Evolutionary conservation across 2,888 invertebrate genomes (phyloP).

Genomic region (Hypsopygia costalis): DNA sequence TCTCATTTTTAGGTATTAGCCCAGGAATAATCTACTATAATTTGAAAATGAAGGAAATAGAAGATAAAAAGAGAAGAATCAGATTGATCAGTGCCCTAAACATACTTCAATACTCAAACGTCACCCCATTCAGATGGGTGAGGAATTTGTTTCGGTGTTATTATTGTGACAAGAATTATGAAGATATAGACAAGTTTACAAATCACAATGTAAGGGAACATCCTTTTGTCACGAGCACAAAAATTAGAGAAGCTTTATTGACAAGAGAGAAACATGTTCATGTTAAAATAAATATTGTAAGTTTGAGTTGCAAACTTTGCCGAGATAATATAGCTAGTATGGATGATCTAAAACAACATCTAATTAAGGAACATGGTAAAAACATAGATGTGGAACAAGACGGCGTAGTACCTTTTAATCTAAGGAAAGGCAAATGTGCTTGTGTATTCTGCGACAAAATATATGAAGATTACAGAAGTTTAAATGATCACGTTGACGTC

Average conservation of each 20-base stretch:
- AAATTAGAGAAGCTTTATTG: slow-evolving; percentile 3
- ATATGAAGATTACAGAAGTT: slow-evolving; percentile 8
- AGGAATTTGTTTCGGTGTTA: slow-evolving; percentile 1
- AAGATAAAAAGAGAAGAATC: slow-evolving; percentile 1
- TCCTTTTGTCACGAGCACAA: background rate
- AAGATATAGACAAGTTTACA: slow-evolving; percentile 1
- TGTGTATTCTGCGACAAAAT: slow-evolving; percentile 8
- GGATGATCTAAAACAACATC: slow-evolving; percentile 14
- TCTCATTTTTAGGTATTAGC: slow-evolving; percentile 5
- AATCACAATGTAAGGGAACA: slow-evolving; percentile 4
- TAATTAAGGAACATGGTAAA: slow-evolving; percentile 10
- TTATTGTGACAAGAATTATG: slow-evolving; percentile 3
- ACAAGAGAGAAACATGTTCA: slow-evolving; percentile 9
- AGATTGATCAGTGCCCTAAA: slow-evolving; percentile 1
- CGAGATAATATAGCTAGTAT: slow-evolving; percentile 3
- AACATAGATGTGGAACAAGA: slow-evolving; percentile 9
- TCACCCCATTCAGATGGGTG: slow-evolving; percentile 5
- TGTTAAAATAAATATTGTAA: slow-evolving; percentile 17
- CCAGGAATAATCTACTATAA: background rate
- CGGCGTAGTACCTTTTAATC: slow-evolving; percentile 13
- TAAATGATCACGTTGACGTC: slow-evolving; percentile 34
- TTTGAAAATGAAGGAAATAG: background rate
- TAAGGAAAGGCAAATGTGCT: slow-evolving; percentile 3
- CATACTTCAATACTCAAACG: background rate
- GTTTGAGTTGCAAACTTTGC: slow-evolving; percentile 18